Evolutionary conservation across 2,797 vertebrate species (phyloP).

Genomic region (Rhynchonycteris naso): DNA sequence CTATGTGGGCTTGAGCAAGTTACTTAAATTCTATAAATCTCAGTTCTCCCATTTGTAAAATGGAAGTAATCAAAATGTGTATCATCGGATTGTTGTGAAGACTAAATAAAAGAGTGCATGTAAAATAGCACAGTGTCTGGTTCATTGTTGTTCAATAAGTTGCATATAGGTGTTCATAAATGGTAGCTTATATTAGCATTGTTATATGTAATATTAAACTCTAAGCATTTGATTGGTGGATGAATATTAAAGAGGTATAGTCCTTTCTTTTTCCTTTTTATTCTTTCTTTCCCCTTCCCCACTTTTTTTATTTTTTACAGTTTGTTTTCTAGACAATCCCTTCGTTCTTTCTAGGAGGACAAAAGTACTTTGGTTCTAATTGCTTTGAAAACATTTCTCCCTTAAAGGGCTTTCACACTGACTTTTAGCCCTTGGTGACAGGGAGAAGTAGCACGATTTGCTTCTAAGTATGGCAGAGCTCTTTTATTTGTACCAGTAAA

Average conservation of each 20-base stretch:
- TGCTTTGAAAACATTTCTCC: constrained; percentile 53
- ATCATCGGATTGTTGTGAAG: neutral
- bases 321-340: constrained; percentile 19
- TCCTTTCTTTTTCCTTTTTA: constrained; percentile 25
- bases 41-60: constrained; percentile 31
- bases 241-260: constrained; percentile 13
- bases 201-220: constrained; percentile 34
- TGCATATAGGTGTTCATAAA: neutral
- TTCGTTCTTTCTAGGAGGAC: neutral
- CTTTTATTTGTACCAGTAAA: constrained; percentile 37
- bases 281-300: neutral
- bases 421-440: constrained; percentile 39
- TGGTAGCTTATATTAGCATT: neutral
- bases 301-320: neutral
- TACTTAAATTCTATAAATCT: constrained; percentile 35
- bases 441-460: constrained; percentile 36
- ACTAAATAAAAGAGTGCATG: constrained; percentile 29
- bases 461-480: constrained; percentile 34
- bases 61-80: neutral
- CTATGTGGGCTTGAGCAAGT: constrained; percentile 19
- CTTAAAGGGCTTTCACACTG: neutral
- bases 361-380: constrained; percentile 62
- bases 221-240: neutral
- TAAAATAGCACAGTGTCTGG: constrained; percentile 10
- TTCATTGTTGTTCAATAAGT: neutral